Base-by-base conservation (phyloP, 2,113 vertebrate genomes). In the Apeltes quadracus region DNA sequence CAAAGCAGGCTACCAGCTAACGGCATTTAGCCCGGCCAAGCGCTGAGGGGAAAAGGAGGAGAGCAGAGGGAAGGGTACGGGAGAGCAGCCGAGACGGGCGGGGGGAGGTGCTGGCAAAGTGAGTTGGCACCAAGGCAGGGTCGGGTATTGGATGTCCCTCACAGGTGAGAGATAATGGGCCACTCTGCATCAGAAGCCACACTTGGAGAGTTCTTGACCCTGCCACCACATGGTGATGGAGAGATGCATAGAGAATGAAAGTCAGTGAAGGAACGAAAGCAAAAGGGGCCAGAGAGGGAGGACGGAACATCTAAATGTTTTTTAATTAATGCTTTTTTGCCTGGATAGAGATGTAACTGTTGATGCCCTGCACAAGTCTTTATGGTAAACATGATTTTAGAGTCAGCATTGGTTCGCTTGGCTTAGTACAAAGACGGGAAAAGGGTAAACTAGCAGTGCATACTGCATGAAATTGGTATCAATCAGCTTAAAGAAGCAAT, bases 71-170 rank as follows among this genome's bases (percentile, higher is more conserved):
- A 63, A 72, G 63, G 71, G 20, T 46, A 78, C 59, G 66, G 74
- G 53, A 78, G 64, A 71, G 74, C 27, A 57, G 68, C 48, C 76
- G 48, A 32, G 44, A 61, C 61, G 53, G 69, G 75, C 4, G 78
- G 58, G 16, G 69, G 55, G 78, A 66, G 61, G 73, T 67, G 81
- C 79, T 89, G 86, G 82, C 85, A 87, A 80, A 86, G 83, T 46
- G 78, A 92, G 86, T 87, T 95, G 94, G 94, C 95, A 96, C 89
- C 84, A 79, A 69, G 77, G 83, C 93, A 80, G 91, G 92, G 88
- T 83, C 89, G 86, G 91, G 91, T 95, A 95, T 96, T 94, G 90
- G 92, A 91, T 96, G 90, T 96, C 94, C 91, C 92, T 84, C 66
- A 61, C 81, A n/a, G 74, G 73, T 57, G 67, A 93, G 91, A 93